Evolutionary conservation across 2,113 vertebrate species (phyloP), one percentile per base, ranked within the genome.

Genomic region (Trematocara macrostoma): DNA sequence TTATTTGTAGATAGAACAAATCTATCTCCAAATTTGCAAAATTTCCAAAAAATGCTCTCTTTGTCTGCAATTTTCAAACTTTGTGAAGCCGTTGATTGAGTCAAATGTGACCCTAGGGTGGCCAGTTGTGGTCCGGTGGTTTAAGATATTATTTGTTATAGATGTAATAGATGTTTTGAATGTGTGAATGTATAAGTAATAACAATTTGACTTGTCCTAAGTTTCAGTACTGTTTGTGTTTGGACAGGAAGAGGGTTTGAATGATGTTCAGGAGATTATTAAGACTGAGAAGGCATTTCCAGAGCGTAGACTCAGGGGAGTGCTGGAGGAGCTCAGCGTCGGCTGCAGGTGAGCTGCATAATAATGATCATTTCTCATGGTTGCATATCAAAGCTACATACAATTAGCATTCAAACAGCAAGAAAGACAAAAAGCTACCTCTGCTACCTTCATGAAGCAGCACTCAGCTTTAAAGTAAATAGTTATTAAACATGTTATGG

Each of bases 231-330:
- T 26, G 61, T 82, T 7, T 89, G 59, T 64, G 59, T 88, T 45
- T 15, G 9, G 2, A 87, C 91, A 99, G 99, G 99, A 99, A 79
- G 98, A 99, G 81, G 99, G 99, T 1, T 93, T 99, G 88, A 99
- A 99, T 0, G 98, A 99, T 0, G 98, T 99, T 20, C 99, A 99
- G 86, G 99, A 99, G 93, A 97, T 99, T 95, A 98, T 99, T 84
- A 99, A 99, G 89, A 99, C 98, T 0, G 99, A 99, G 94, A 99
- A 98, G 88, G 96, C 97, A 0, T 98, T 98, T 87, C 98, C 99
- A 0, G 99, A 99, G 89, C 98, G 99, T 2, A 96, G 98, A 9
- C 97, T 99, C 20, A 95, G 99, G 16, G 99, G 99, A 0, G 98
- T 99, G 76, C 95, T 99, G 91, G 98, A 99, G 93, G 98, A 99